A percentile compares a stretch with the other conserved stretches of the same genome.
Conservation (phyloP, 2,797 vertebrate genomes). For the Apodemus agrarius region DNA sequence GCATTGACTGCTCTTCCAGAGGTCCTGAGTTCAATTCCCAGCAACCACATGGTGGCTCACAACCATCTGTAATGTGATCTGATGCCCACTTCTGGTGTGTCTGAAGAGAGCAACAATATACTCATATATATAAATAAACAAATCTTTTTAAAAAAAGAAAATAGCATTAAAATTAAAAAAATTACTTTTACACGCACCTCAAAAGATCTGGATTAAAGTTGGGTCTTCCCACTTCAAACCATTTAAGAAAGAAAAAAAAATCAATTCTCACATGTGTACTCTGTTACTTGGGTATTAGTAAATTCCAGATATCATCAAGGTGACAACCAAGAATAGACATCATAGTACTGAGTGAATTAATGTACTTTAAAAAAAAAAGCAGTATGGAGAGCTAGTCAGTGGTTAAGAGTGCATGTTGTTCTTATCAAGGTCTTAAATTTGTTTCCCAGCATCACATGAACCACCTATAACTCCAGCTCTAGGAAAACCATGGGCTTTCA, state of each 20-base stretch:
- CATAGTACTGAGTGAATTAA: background rate
- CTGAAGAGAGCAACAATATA: too few relatives aligned
- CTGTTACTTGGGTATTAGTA: background rate
- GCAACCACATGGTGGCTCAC: too few relatives aligned
- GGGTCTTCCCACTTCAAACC: background rate
- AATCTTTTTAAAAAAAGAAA: too few relatives aligned
- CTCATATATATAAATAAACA: too few relatives aligned
- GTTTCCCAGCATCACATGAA: background rate
- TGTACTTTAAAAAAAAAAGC: background rate
- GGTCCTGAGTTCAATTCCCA: too few relatives aligned
- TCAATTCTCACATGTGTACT: background rate
- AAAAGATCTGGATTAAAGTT: background rate
- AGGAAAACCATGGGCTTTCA: background rate
- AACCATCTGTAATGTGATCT: too few relatives aligned
- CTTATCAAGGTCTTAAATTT: background rate
- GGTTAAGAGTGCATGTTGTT: background rate
- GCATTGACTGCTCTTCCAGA: too few relatives aligned
- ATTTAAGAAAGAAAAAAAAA: background rate
- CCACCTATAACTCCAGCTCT: background rate
- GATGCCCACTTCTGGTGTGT: too few relatives aligned
- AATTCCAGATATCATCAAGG: background rate
- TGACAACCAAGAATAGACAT: background rate
- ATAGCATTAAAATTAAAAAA: too few relatives aligned
- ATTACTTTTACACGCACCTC: too few relatives aligned
- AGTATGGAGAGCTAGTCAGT: background rate